A percentile compares a stretch with the other conserved stretches of the same genome.
Conservation (phyloP, 2,113 vertebrate species). For the Himantopus leucocephalus region DNA sequence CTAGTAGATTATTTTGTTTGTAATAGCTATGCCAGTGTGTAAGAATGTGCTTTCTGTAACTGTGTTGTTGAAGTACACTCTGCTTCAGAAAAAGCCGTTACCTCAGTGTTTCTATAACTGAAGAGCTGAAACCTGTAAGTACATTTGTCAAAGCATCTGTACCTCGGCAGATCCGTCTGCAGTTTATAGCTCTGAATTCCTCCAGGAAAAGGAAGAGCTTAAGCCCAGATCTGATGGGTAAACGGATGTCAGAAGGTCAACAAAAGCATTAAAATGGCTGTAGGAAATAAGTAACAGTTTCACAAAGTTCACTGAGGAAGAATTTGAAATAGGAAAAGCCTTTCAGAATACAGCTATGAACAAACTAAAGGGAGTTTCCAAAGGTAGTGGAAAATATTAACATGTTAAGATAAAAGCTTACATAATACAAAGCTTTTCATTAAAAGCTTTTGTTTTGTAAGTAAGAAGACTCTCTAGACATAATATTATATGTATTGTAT, state of each 20-base stretch:
- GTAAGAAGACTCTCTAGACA: not conserved
- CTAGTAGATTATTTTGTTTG: not conserved
- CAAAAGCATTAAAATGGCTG: not conserved
- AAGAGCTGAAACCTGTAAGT: not conserved
- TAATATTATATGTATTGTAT: accelerated
- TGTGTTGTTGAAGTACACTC: not conserved
- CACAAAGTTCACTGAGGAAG: not conserved
- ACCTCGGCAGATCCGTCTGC: not conserved
- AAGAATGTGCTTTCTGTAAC: not conserved
- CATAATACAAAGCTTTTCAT: not conserved
- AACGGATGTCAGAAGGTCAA: not conserved
- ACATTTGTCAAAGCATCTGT: not conserved
- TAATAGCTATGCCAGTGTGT: not conserved
- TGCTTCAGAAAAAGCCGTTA: not conserved
- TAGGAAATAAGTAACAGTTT: not conserved
- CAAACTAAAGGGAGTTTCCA: not conserved
- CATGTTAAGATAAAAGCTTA: not conserved
- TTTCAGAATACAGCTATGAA: not conserved
- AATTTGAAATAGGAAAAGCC: not conserved
- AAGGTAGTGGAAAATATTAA: not conserved
- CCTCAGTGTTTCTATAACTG: not conserved
- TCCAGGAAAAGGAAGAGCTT: not conserved
- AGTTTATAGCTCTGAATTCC: not conserved
- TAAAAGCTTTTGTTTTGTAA: not conserved
- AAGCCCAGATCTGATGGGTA: not conserved